Evolutionary conservation across 2,888 invertebrate genomes (phyloP).

Genomic region (Leptura quadrifasciata): DNA sequence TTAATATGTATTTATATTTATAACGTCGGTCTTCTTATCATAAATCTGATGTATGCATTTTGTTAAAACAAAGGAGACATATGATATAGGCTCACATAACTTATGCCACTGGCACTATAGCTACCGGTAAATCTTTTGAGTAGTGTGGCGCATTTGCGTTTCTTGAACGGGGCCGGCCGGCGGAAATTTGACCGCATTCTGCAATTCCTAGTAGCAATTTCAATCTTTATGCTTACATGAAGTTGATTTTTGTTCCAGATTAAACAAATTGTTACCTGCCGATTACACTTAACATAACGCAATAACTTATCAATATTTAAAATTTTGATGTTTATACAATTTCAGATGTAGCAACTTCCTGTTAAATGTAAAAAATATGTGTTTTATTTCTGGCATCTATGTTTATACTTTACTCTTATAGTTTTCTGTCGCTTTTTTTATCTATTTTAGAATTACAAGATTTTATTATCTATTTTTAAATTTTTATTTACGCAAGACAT

Average conservation of each 20-base stretch:
- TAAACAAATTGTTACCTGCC: background rate
- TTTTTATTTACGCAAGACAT: background rate
- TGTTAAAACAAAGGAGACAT: too few species aligned
- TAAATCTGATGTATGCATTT: too few species aligned
- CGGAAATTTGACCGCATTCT: too few species aligned
- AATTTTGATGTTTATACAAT: conserved; percentile 57
- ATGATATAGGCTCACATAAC: too few species aligned
- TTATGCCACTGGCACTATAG: too few species aligned
- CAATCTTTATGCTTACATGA: background rate
- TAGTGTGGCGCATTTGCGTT: too few species aligned
- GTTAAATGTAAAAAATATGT: conserved; percentile 38
- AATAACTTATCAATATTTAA: conserved; percentile 22
- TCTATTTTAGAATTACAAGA: conserved; percentile 27
- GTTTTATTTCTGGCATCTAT: conserved; percentile 48
- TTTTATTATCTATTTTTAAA: conserved; percentile 21
- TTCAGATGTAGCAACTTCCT: conserved; percentile 63
- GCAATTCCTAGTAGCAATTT: too few species aligned
- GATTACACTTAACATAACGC: background rate
- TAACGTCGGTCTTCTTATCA: too few species aligned
- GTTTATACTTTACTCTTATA: conserved; percentile 27
- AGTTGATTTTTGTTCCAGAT: background rate
- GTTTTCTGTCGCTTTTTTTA: conserved; percentile 43
- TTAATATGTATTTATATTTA: too few species aligned
- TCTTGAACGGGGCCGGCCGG: too few species aligned
- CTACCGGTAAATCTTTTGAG: too few species aligned